Evolutionary conservation across 1,140 invertebrate genomes (phyloP).

Genomic region (Drosophila subpulchrella): DNA sequence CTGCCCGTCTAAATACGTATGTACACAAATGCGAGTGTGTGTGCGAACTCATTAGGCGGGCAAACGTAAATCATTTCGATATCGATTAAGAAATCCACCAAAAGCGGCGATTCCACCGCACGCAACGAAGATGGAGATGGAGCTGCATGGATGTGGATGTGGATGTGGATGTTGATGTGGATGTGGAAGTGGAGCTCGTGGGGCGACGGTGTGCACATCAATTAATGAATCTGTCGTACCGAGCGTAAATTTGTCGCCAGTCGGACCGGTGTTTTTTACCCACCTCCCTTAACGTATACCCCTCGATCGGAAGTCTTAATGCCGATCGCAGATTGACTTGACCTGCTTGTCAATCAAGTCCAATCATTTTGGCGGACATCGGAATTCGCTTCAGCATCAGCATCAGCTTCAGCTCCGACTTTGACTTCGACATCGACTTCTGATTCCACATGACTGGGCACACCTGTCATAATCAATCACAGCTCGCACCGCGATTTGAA

Average conservation of each 20-base stretch:
- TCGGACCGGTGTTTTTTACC: conserved; percentile 16
- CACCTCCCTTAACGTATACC: neutral
- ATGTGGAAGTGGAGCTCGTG: conserved; percentile 42
- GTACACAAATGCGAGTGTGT: conserved; percentile 31
- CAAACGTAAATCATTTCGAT: conserved; percentile 81
- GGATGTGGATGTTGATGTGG: neutral
- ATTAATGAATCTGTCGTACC: conserved; percentile 78
- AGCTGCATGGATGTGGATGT: conserved; percentile 16
- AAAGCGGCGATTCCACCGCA: conserved; percentile 61
- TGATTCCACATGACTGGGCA: conserved; percentile 70
- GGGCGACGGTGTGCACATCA: conserved; percentile 74
- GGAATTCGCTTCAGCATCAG: conserved; percentile 55
- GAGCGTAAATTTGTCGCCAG: conserved; percentile 77
- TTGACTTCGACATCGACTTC: conserved; percentile 13
- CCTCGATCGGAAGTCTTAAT: conserved; percentile 42
- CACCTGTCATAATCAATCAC: conserved; percentile 78
- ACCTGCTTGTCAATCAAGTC: conserved; percentile 75
- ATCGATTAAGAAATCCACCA: conserved; percentile 77
- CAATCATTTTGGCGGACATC: conserved; percentile 71
- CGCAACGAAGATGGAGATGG: conserved; percentile 56
- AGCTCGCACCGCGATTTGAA: conserved; percentile 62
- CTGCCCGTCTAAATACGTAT: conserved; percentile 7
- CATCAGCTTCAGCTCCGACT: conserved; percentile 17
- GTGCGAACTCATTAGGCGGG: conserved; percentile 73
- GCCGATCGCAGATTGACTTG: conserved; percentile 54